phyloP scores from a whole-genome alignment of 2,797 vertebrate species.

The Valencia hispanica region DNA sequence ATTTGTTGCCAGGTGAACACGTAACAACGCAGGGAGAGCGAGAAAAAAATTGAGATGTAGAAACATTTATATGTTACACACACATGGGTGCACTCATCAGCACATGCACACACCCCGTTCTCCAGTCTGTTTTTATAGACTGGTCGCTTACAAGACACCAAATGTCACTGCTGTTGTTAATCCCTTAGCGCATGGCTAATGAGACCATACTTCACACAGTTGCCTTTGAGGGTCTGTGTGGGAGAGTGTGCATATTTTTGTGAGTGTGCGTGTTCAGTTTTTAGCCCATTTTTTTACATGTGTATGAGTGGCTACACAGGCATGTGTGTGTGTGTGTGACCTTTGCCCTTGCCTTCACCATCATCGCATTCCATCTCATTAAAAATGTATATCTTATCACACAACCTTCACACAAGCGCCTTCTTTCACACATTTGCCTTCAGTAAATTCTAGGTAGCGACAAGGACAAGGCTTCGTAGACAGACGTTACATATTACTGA shows the following conservation, averaged over 20 bases:
- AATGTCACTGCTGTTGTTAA: constrained; percentile 86
- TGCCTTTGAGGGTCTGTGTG: constrained; percentile 47
- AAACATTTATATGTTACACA: constrained; percentile 44
- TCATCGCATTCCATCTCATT: constrained; percentile 97
- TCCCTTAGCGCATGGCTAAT: constrained; percentile 80
- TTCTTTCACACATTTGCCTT: constrained; percentile 84
- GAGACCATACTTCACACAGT: constrained; percentile 77
- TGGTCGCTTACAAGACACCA: constrained; percentile 81
- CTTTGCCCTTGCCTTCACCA: constrained; percentile 73
- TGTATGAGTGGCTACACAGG: constrained; percentile 31
- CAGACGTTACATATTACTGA: constrained; percentile 7
- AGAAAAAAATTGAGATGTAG: constrained; percentile 41
- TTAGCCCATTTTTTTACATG: constrained; percentile 56
- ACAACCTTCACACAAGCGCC: constrained; percentile 74
- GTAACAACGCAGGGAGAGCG: constrained; percentile 22
- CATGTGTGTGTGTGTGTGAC: constrained; percentile 53
- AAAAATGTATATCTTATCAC: constrained; percentile 99
- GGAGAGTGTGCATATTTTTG: constrained; percentile 18
- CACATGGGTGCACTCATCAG: constrained; percentile 7
- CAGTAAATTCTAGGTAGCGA: constrained; percentile 91
- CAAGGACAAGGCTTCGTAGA: constrained; percentile 68
- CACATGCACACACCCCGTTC: constrained; percentile 39
- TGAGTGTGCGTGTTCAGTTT: constrained; percentile 27
- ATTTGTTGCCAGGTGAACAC: constrained; percentile 64
- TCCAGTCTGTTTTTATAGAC: constrained; percentile 83